A percentile compares a stretch with the other conserved stretches of the same genome.
Evolutionary conservation across 2,797 vertebrate genomes (phyloP).

Genomic region (Leuciscus waleckii): DNA sequence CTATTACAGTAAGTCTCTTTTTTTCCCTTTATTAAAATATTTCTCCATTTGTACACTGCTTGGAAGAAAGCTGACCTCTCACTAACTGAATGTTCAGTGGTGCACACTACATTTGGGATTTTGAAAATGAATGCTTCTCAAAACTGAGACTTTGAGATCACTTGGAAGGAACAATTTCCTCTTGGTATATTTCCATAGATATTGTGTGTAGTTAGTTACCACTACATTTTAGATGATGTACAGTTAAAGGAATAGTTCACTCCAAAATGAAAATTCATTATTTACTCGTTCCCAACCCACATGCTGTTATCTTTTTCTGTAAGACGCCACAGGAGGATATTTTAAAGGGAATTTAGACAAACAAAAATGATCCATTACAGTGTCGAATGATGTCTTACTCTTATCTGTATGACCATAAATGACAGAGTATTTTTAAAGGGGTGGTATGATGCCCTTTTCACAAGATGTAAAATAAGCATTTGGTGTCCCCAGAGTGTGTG

Average conservation of each 20-base stretch:
- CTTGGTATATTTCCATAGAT: background rate
- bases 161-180: background rate
- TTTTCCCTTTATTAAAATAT: background rate
- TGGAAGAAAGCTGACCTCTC: background rate
- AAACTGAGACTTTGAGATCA: background rate
- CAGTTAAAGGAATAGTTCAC: background rate
- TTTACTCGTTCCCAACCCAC: too few species aligned
- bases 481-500: too few species aligned
- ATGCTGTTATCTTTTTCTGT: too few species aligned
- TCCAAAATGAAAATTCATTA: too few species aligned
- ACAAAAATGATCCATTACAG: too few species aligned
- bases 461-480: too few species aligned
- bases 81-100: background rate
- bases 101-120: background rate
- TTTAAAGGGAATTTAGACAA: too few species aligned
- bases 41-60: background rate
- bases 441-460: too few species aligned
- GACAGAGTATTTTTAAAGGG: too few species aligned
- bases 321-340: too few species aligned
- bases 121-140: background rate
- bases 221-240: background rate
- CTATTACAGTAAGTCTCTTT: constrained; percentile 85
- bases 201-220: background rate
- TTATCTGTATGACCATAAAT: too few species aligned
- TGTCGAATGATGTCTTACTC: too few species aligned